phyloP scores from a whole-genome alignment of 2,113 vertebrate species.

The Amia ocellicauda region DNA sequence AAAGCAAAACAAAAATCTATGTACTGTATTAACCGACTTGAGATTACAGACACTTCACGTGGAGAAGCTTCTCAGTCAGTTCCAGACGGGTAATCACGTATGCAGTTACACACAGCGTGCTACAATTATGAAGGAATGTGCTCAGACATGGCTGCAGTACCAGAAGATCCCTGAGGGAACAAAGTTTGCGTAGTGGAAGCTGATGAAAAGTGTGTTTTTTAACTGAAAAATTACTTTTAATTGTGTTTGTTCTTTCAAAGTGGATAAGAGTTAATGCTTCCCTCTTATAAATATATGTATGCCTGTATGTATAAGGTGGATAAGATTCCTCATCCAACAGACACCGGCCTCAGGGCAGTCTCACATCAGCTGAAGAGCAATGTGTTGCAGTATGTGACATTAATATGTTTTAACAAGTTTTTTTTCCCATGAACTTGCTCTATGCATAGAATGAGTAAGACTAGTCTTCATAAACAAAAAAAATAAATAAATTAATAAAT shows the following conservation, averaged over 20 bases:
- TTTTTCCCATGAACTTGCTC: too few relatives aligned
- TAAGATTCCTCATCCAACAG: not conserved
- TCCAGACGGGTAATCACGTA: not conserved
- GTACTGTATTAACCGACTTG: not conserved
- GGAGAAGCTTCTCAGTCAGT: not conserved
- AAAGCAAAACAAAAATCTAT: too few relatives aligned
- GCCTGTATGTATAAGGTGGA: too few relatives aligned
- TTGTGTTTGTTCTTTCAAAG: slow-evolving; percentile 24
- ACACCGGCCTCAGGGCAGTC: not conserved
- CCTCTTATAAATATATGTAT: not conserved
- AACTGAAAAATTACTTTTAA: slow-evolving; percentile 25
- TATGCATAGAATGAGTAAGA: too few relatives aligned
- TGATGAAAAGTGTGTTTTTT: slow-evolving; percentile 16
- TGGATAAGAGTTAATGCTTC: slow-evolving; percentile 23
- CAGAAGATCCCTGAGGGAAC: slow-evolving; percentile 14
- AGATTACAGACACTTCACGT: not conserved
- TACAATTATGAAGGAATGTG: slow-evolving; percentile 12
- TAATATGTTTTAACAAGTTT: too few relatives aligned
- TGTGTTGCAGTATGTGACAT: not conserved
- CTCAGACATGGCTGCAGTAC: slow-evolving; percentile 11
- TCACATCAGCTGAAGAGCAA: not conserved
- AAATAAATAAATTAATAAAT: too few relatives aligned
- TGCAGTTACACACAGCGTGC: not conserved
- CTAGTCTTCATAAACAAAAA: too few relatives aligned
- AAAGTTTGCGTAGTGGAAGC: not conserved